phyloP scores from a whole-genome alignment of 2,113 vertebrate genomes.

The Climacteris rufus region DNA sequence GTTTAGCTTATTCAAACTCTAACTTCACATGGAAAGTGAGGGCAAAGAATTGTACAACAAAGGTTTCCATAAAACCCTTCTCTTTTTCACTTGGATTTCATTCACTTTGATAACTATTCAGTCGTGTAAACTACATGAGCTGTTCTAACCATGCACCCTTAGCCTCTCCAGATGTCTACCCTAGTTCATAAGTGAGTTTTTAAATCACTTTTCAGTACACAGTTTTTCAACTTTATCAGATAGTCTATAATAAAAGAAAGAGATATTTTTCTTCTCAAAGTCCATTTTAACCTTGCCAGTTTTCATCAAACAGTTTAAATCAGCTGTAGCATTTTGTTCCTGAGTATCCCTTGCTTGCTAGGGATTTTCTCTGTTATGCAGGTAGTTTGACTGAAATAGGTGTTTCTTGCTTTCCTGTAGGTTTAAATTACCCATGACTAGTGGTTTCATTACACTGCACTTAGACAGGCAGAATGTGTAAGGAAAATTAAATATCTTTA shows the following conservation, averaged over 20 bases:
- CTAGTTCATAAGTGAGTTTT: background rate
- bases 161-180: background rate
- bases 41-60: background rate
- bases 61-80: background rate
- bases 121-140: background rate
- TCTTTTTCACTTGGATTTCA: background rate
- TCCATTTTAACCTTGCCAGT: background rate
- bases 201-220: background rate
- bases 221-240: background rate
- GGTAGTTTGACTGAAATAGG: background rate
- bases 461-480: background rate
- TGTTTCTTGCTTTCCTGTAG: background rate
- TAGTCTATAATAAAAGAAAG: background rate
- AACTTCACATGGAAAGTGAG: background rate
- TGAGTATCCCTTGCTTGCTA: background rate
- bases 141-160: background rate
- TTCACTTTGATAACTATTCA: background rate
- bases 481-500: background rate
- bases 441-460: background rate
- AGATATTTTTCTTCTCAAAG: background rate
- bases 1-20: background rate
- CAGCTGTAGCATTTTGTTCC: background rate
- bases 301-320: background rate
- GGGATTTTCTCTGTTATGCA: background rate
- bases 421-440: background rate